Evolutionary conservation across 2,888 invertebrate species (phyloP), one percentile per base, ranked within the genome.

Genomic region (Epiblema foenella): DNA sequence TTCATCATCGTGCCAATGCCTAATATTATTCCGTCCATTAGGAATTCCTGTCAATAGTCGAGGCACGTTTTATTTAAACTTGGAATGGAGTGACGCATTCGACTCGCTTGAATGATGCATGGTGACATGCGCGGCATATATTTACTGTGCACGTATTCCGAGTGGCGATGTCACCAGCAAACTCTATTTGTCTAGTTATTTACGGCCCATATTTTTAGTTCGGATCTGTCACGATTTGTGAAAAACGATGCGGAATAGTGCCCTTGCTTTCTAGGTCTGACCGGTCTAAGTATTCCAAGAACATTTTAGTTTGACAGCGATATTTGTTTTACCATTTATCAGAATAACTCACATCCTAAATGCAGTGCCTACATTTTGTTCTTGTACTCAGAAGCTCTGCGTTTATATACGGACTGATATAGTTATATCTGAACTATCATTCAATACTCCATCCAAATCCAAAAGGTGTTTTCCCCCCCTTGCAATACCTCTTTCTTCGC

Each of bases 11-110:
- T n/a, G 46, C 46, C 46, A 46, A n/a, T n/a, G 15, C 46, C 46
- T 46, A 46, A 46, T 46, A 46, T 46, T 46, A 46, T 46, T 46
- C 46, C n/a, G 46, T 46, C 46, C 46, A 46, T 46, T 46, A 46
- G 4, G 46, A 33, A 33, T 33, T 33, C n/a, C 46, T 46, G 46
- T 46, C 46, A 46, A 46, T 46, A 46, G 46, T 46, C 46, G 8
- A 15, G 46, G 46, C 46, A 46, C 46, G 46, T 46, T 46, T 46
- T 46, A 46, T 46, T 46, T 46, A 46, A 46, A 46, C 46, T 46
- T 46, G n/a, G 46, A 46, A 46, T 46, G n/a, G 46, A 46, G 5
- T 46, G n/a, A 46, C 46, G 46, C 46, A n/a, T 46, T 46, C 46
- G 8, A n/a, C 46, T n/a, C 7, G 15, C 7, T 46, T n/a, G 7